These are phyloP conservation scores for Epirrita christyi DNA, from an alignment of 2,888 invertebrate genomes.

Conservation along the genomic window DNA sequence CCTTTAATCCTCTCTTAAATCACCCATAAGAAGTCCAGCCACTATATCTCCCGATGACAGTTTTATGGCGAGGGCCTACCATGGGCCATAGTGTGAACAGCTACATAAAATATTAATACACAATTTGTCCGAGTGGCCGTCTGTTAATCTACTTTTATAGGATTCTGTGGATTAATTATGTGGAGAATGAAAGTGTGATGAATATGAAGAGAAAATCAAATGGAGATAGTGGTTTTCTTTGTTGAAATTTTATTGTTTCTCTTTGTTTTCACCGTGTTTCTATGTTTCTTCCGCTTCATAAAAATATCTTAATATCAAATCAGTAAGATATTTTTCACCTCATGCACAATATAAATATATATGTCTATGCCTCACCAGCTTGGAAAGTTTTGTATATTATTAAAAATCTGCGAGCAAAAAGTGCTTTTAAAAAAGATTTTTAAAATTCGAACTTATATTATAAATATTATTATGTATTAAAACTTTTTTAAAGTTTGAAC, in stretches of 20 bases:
- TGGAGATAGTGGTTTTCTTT: not conserved
- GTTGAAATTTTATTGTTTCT: not conserved
- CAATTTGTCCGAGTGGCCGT: slow-evolving; percentile 82
- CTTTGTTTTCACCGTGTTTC: not conserved
- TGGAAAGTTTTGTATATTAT: too few relatives aligned
- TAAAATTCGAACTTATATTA: too few relatives aligned
- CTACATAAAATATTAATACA: slow-evolving; percentile 83
- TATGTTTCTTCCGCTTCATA: too few relatives aligned
- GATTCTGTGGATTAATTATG: slow-evolving; percentile 72
- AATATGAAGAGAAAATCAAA: slow-evolving; percentile 15
- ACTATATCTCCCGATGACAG: slow-evolving; percentile 81
- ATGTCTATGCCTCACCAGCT: too few relatives aligned
- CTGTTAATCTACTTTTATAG: slow-evolving; percentile 80
- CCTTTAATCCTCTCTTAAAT: slow-evolving; percentile 76
- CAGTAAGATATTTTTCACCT: too few relatives aligned
- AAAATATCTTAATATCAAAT: too few relatives aligned
- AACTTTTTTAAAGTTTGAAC: too few relatives aligned
- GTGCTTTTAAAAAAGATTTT: too few relatives aligned
- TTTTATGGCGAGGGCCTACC: slow-evolving; percentile 65
- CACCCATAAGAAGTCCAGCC: slow-evolving; percentile 74
- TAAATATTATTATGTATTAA: too few relatives aligned
- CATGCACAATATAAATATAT: too few relatives aligned
- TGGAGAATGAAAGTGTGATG: slow-evolving; percentile 29
- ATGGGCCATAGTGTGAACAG: slow-evolving; percentile 63
- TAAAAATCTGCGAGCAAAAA: too few relatives aligned